Conservation (phyloP, 2,797 vertebrate species). For the Anomalospiza imberbis region DNA sequence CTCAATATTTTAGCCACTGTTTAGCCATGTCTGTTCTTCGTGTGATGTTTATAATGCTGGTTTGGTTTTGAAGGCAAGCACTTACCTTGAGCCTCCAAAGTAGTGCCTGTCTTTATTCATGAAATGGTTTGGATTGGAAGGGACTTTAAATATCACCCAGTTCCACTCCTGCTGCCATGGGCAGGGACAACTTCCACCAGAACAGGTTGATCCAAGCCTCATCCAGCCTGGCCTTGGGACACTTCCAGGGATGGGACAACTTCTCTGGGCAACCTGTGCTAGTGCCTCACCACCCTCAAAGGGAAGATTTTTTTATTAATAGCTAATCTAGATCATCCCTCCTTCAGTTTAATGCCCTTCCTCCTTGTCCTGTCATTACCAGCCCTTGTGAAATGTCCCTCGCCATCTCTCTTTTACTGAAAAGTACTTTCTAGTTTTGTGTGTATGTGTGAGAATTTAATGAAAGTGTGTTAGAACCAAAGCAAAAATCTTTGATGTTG, state of each 20-base stretch:
- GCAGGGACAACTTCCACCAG: neutral
- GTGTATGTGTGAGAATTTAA: neutral
- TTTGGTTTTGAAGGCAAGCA: neutral
- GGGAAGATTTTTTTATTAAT: neutral
- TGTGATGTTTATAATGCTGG: neutral
- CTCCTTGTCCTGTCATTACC: neutral
- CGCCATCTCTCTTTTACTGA: no score
- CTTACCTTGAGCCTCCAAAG: neutral
- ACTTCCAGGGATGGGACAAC: neutral
- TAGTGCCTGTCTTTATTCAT: neutral
- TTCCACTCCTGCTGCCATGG: neutral
- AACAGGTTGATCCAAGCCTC: fast-evolving
- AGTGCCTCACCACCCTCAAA: neutral
- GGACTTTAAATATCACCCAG: no score
- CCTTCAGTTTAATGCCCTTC: neutral
- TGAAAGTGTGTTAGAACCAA: neutral
- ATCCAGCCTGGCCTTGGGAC: neutral
- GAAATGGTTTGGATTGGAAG: neutral
- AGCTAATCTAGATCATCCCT: neutral
- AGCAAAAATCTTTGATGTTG: neutral
- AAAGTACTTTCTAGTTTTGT: neutral
- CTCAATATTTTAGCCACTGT: neutral
- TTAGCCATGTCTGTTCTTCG: neutral
- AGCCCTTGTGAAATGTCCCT: neutral
- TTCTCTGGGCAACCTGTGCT: neutral